A percentile compares a stretch with the other conserved stretches of the same genome.
Evolutionary conservation across 2,888 invertebrate genomes (phyloP).

Genomic region (Ectropis crepuscularia): DNA sequence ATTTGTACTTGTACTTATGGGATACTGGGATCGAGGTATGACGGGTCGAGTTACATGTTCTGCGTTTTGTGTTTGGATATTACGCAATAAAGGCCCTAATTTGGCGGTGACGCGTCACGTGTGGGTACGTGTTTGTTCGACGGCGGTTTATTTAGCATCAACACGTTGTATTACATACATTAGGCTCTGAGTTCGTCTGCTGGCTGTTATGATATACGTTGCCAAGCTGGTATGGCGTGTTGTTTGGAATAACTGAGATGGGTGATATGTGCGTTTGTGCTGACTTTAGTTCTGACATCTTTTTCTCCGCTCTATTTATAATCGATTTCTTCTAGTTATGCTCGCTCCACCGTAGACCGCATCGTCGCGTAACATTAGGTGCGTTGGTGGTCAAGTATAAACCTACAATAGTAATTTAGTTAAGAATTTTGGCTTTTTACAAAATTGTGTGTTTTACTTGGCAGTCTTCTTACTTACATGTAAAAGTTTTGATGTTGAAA

Average conservation of each 20-base stretch:
- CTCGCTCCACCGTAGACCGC: no score
- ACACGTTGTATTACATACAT: conserved; percentile 15
- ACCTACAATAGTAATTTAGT: no score
- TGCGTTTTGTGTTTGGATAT: background rate
- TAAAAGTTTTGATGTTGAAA: no score
- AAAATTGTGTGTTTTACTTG: no score
- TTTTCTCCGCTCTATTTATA: background rate
- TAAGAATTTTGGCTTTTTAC: no score
- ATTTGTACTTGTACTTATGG: no score
- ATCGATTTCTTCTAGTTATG: no score
- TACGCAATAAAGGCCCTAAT: conserved; percentile 3
- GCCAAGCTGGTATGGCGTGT: background rate
- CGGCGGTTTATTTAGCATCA: conserved; percentile 19
- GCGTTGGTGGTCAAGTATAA: no score
- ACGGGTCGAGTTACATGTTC: background rate
- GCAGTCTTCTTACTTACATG: no score
- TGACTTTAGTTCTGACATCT: background rate
- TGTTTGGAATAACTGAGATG: background rate
- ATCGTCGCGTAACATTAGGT: no score
- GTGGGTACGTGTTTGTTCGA: conserved; percentile 12
- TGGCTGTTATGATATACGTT: background rate
- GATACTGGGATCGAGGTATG: background rate
- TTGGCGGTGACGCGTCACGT: conserved; percentile 10
- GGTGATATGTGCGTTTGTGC: no score
- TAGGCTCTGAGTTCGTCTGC: background rate